Base-by-base conservation (phyloP, 2,797 vertebrate genomes). In the Dendrocincla tyrannina region DNA sequence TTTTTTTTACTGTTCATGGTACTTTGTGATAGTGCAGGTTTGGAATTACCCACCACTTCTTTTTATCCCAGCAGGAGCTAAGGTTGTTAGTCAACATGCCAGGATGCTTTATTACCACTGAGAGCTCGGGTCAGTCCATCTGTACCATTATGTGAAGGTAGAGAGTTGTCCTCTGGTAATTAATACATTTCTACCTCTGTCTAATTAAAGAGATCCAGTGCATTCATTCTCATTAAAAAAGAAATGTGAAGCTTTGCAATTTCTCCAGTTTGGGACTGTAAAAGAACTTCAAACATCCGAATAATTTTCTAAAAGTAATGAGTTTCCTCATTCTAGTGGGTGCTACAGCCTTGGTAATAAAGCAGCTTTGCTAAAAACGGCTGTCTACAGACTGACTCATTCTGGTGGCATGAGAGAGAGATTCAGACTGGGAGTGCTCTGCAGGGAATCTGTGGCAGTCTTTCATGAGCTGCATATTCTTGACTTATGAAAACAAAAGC, bases 261-360 rank as follows among this genome's bases (percentile, higher is more conserved):
- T 93, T 92, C 81, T 92, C 58, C 59, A 59, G 60, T 82, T 92
- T 85, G 62, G 53, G 56, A 44, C 30, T 91, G 52, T 90, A 83
- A 96, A 95, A 93, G 79, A 69, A 81, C 91, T 92, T 81, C 82
- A 91, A 93, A 91, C 72, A 89, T 72, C 76, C 78, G 64, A 97
- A 97, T 94, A 93, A 85, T 88, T 95, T 95, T 93, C 89, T 92
- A 93, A 93, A 95, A 96, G 85, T 93, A 94, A 95, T 96, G 91
- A 95, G 82, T 84, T 93, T n/a, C 49, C 73, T 86, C 20, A 14
- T 91, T 95, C 87, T 79, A 66, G 62, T 49, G 78, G 87, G 59
- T 92, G 85, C 82, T 78, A 81, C 87, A 92, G 82, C 23, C 17
- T 63, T 79, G 42, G 50, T 89, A 94, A 93, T 95, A 95, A 88